These are phyloP conservation scores for Alviniconcha marisindica DNA, from an alignment of 1,140 invertebrate genomes.

Conservation along the genomic window DNA sequence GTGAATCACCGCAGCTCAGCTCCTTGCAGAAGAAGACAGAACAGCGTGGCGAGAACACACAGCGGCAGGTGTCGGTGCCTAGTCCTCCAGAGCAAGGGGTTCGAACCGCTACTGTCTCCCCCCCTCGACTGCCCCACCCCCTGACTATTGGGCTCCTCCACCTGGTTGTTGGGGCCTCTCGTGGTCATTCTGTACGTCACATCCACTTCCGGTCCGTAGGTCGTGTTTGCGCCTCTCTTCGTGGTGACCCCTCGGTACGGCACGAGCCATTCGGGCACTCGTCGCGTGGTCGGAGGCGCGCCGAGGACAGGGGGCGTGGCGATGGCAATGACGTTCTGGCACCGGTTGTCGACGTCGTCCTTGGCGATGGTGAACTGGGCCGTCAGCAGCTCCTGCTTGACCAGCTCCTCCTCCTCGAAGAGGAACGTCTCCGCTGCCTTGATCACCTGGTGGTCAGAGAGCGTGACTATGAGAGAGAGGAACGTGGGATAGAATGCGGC, in stretches of 20 bases:
- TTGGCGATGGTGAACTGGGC: slow-evolving; percentile 39
- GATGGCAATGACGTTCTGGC: slow-evolving; percentile 29
- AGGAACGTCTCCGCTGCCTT: slow-evolving; percentile 37
- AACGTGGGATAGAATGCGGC: no score
- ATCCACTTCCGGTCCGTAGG: neutral
- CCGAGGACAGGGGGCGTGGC: neutral
- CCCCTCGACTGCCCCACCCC: neutral
- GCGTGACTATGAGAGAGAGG: no score
- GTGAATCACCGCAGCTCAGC: no score
- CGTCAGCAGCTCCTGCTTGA: slow-evolving; percentile 23
- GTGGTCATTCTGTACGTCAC: slow-evolving; percentile 4
- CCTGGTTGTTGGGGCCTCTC: neutral
- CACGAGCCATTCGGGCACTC: neutral
- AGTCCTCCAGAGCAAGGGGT: no score
- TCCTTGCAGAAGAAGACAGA: no score
- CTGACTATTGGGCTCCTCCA: no score
- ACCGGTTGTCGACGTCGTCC: slow-evolving; percentile 10
- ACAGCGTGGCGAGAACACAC: no score
- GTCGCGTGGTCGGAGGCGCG: neutral
- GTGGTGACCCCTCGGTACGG: neutral
- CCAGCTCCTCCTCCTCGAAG: slow-evolving; percentile 27
- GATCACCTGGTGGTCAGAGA: neutral
- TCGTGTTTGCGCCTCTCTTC: neutral
- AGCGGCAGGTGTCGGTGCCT: no score
- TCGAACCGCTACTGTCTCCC: no score